Conservation (phyloP, 2,113 vertebrate species). For the Colius striatus region DNA sequence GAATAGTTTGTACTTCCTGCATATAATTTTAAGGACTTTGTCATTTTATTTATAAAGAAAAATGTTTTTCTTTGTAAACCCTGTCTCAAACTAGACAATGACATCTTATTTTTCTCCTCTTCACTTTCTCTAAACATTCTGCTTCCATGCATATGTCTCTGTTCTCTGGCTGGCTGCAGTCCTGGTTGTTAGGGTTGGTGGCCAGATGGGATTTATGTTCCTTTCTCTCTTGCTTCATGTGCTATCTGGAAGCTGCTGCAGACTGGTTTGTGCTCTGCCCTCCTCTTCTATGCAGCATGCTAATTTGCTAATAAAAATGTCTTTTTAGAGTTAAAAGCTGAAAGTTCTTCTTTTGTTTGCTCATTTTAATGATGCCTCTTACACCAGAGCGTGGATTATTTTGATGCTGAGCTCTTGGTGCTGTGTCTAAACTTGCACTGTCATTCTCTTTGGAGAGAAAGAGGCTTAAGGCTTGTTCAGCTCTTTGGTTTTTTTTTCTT, state of each 20-base stretch:
- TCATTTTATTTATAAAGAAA: background rate
- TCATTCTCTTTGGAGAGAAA: background rate
- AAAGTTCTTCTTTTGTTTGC: background rate
- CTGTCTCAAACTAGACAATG: background rate
- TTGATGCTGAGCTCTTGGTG: background rate
- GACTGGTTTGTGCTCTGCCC: background rate
- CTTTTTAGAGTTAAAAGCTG: constrained; percentile 1
- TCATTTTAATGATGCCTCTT: background rate
- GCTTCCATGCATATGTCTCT: constrained; percentile 52
- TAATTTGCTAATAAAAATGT: constrained; percentile 31
- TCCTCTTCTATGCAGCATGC: background rate
- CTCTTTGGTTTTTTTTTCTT: background rate
- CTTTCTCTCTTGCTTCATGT: constrained; percentile 45
- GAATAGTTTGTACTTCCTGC: background rate
- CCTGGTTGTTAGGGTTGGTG: constrained; percentile 45
- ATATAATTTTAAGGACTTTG: background rate
- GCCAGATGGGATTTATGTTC: constrained; percentile 61
- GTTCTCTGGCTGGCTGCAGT: constrained; percentile 36
- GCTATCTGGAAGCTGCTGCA: constrained; percentile 39
- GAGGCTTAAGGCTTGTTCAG: background rate
- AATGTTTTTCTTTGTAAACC: background rate
- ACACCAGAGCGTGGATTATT: background rate
- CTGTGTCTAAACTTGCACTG: background rate
- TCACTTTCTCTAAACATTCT: constrained; percentile 26
- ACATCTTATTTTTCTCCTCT: constrained; percentile 27